A percentile compares a stretch with the other conserved stretches of the same genome.
phyloP scores from a whole-genome alignment of 2,888 invertebrate species.

The Campoletis raptor region DNA sequence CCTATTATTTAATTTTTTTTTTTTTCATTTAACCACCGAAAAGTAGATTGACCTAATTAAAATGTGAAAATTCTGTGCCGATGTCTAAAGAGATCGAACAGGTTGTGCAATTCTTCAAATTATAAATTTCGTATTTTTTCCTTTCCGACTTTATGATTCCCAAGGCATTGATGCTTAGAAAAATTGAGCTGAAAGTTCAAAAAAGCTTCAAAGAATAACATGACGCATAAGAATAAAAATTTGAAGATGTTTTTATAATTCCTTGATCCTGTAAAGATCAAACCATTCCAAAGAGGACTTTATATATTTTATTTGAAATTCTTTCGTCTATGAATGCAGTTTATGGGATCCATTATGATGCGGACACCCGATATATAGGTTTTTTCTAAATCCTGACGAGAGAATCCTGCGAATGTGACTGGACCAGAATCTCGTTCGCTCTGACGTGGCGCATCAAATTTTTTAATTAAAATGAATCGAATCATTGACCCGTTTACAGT shows the following conservation, averaged over 20 bases:
- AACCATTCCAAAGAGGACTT: background rate
- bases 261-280: background rate
- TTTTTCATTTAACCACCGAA: background rate
- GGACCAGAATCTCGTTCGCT: conserved; percentile 27
- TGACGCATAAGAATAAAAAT: too few species aligned
- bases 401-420: conserved; percentile 11
- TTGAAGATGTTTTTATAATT: too few species aligned
- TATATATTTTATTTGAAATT: background rate
- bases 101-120: background rate
- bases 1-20: background rate
- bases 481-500: conserved; percentile 21
- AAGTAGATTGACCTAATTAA: background rate
- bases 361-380: background rate
- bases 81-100: background rate
- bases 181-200: too few species aligned
- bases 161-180: too few species aligned
- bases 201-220: too few species aligned
- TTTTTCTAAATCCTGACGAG: conserved; percentile 31
- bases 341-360: too few species aligned
- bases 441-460: background rate
- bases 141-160: too few species aligned
- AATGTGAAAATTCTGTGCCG: background rate
- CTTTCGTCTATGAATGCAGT: background rate
- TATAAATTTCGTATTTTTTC: background rate
- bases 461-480: conserved; percentile 50